Conservation (phyloP, 1,140 invertebrate species). For the Drosophila busckii region DNA sequence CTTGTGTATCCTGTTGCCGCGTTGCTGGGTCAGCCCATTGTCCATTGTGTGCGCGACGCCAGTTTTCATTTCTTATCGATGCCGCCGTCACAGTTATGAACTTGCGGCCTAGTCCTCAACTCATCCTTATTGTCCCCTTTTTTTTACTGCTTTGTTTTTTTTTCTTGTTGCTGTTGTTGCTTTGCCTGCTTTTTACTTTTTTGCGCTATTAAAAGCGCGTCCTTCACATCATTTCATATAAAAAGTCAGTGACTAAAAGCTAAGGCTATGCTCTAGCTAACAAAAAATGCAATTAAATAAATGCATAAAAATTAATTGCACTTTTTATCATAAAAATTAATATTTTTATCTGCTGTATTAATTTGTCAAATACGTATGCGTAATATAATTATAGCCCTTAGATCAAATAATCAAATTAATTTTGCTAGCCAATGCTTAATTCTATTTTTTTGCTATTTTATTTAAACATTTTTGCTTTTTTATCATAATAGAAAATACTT, state of each 20-base stretch:
- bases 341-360: no score
- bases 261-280: conserved; percentile 13
- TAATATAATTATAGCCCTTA: no score
- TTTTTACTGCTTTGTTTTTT: conserved; percentile 2
- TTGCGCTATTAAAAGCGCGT: no score
- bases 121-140: conserved; percentile 19
- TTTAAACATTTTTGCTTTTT: no score
- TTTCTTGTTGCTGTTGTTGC: conserved; percentile 1
- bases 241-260: conserved; percentile 7
- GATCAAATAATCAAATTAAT: no score
- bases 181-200: conserved; percentile 5
- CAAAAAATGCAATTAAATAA: no score
- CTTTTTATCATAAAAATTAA: no score
- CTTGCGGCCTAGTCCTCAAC: conserved; percentile 18
- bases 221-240: conserved; percentile 62
- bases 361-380: no score
- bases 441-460: no score
- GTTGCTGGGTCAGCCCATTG: conserved; percentile 40
- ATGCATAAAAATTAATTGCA: no score
- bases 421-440: no score
- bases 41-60: conserved; percentile 24
- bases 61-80: conserved; percentile 32
- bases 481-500: no score
- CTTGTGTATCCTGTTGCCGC: conserved; percentile 11
- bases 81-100: conserved; percentile 29